phyloP scores from a whole-genome alignment of 2,797 vertebrate species.

The Alfaro cultratus region DNA sequence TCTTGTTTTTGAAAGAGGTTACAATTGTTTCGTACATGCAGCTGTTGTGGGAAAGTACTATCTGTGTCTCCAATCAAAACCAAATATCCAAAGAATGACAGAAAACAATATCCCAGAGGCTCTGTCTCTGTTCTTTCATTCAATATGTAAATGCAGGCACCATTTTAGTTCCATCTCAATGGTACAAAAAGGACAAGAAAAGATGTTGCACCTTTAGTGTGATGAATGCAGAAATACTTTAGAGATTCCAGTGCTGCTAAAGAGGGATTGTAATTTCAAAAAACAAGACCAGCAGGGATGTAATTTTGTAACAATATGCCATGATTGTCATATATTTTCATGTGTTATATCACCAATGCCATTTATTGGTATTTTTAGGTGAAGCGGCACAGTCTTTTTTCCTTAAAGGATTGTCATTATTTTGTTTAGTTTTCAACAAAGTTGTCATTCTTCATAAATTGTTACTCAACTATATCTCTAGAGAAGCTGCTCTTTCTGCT shows the following conservation, averaged over 20 bases:
- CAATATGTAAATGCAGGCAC: slow-evolving; percentile 39
- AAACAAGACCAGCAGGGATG: slow-evolving; percentile 26
- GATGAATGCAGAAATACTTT: slow-evolving; percentile 23
- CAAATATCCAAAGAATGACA: slow-evolving; percentile 53
- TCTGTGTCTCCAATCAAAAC: slow-evolving; percentile 53
- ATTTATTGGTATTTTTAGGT: slow-evolving; percentile 57
- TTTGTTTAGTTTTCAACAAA: slow-evolving; percentile 21
- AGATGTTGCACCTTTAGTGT: slow-evolving; percentile 9
- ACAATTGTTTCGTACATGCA: slow-evolving; percentile 21
- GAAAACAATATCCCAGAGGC: slow-evolving; percentile 48
- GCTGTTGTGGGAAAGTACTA: slow-evolving; percentile 26
- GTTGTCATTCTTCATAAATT: slow-evolving; percentile 55
- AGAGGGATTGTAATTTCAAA: slow-evolving; percentile 27
- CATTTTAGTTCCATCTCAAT: slow-evolving; percentile 30
- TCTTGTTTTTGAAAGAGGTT: slow-evolving; percentile 9
- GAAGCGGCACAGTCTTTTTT: slow-evolving; percentile 26
- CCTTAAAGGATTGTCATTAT: slow-evolving; percentile 28
- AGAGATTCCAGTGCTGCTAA: slow-evolving; percentile 28
- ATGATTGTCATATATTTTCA: slow-evolving; percentile 42
- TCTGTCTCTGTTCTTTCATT: slow-evolving; percentile 44
- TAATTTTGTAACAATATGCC: slow-evolving; percentile 17
- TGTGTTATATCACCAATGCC: slow-evolving; percentile 21
- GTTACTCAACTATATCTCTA: slow-evolving; percentile 31
- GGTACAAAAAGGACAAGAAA: not conserved
- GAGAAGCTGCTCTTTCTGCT: slow-evolving; percentile 37